These are phyloP conservation scores for Pectinophora gossypiella DNA, from an alignment of 1,140 invertebrate species.

Conservation along the genomic window DNA sequence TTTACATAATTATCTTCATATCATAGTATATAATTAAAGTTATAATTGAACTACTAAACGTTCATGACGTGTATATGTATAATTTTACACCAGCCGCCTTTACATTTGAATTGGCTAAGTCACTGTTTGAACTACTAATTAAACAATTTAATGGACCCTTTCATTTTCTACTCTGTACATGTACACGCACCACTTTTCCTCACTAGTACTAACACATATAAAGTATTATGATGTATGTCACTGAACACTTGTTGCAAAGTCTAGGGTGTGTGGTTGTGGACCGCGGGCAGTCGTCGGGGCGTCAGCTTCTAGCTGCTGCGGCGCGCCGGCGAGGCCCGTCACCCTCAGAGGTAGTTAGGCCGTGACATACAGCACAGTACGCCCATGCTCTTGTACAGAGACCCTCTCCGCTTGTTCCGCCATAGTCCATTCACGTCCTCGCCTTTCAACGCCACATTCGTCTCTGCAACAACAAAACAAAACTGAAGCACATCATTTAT, in stretches of 20 bases:
- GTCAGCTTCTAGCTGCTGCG: constrained; percentile 18
- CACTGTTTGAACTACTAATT: constrained; percentile 20
- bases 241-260: constrained; percentile 12
- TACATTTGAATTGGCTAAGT: constrained; percentile 1
- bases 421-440: constrained; percentile 76
- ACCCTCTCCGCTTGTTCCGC: constrained; percentile 78
- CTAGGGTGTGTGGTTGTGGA: neutral
- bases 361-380: constrained; percentile 80
- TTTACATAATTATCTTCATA: neutral
- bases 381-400: constrained; percentile 80
- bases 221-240: constrained; percentile 8
- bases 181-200: constrained; percentile 2
- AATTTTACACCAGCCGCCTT: neutral
- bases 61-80: neutral
- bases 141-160: constrained; percentile 65
- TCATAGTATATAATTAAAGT: constrained; percentile 15
- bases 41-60: constrained; percentile 8
- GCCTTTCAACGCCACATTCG: constrained; percentile 73
- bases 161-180: constrained; percentile 46
- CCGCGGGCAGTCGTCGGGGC: neutral
- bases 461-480: constrained; percentile 73
- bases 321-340: constrained; percentile 49
- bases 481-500: too few species aligned
- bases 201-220: neutral
- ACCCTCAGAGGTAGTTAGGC: constrained; percentile 80